A percentile compares a stretch with the other conserved stretches of the same genome.
phyloP scores from a whole-genome alignment of 1,140 invertebrate genomes.

The Papilio glaucus region DNA sequence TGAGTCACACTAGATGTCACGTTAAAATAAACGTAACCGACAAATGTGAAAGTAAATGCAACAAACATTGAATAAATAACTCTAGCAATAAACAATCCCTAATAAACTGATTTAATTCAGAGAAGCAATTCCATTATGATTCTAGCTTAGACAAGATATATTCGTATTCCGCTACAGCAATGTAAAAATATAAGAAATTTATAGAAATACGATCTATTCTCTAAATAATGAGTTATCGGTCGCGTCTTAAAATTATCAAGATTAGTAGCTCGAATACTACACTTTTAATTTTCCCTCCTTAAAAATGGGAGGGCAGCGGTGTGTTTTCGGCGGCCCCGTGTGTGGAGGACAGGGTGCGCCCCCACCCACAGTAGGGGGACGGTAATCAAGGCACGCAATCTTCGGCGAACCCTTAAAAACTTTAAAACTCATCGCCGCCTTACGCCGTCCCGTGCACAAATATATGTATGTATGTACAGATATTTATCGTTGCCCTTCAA shows the following conservation, averaged over 20 bases:
- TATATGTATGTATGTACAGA: constrained; percentile 49
- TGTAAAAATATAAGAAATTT: background rate
- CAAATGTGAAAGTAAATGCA: too few relatives aligned
- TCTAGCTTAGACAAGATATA: too few relatives aligned
- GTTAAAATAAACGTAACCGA: too few relatives aligned
- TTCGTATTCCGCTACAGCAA: too few relatives aligned
- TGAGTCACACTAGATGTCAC: too few relatives aligned
- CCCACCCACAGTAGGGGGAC: constrained; percentile 51
- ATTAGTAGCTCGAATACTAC: constrained; percentile 45
- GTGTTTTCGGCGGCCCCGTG: constrained; percentile 61
- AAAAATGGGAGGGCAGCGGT: constrained; percentile 78
- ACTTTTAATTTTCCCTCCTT: constrained; percentile 83
- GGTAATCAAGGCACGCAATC: constrained; percentile 83
- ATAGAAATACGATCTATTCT: too few relatives aligned
- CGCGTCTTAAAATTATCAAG: constrained; percentile 73
- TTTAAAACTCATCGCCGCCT: constrained; percentile 82
- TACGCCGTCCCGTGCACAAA: constrained; percentile 48
- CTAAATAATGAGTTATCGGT: constrained; percentile 7
- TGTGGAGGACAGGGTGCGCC: constrained; percentile 49
- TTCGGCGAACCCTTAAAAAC: constrained; percentile 83
- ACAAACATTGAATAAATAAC: too few relatives aligned
- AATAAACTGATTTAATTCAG: too few relatives aligned
- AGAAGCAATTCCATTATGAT: too few relatives aligned
- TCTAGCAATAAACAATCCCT: too few relatives aligned
- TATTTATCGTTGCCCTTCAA: constrained; percentile 36